Evolutionary conservation across 2,888 invertebrate species (phyloP).

Genomic region (Cerceris ruficornis): DNA sequence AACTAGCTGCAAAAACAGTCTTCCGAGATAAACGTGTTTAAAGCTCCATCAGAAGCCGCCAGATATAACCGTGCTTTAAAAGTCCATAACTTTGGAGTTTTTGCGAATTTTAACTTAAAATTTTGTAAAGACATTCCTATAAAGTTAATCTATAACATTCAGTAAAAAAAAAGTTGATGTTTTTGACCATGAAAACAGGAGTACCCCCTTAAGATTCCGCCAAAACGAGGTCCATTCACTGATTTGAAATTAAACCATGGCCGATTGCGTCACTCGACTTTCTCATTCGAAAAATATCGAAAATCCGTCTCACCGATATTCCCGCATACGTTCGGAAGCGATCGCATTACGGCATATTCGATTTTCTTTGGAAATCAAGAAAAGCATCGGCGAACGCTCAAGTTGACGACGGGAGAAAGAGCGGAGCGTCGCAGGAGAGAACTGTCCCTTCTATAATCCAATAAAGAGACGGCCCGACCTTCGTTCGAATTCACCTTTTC

Average conservation of each 20-base stretch:
- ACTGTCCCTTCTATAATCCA: background rate
- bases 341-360: conserved; percentile 46
- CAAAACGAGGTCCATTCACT: conserved; percentile 30
- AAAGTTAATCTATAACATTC: background rate
- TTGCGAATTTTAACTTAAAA: no score
- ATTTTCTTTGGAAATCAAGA: conserved; percentile 40
- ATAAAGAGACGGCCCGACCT: conserved; percentile 21
- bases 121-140: no score
- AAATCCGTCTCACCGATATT: conserved; percentile 50
- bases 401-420: no score
- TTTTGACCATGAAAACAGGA: no score
- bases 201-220: conserved; percentile 10
- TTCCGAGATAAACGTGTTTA: no score
- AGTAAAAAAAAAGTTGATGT: no score
- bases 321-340: conserved; percentile 20
- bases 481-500: background rate
- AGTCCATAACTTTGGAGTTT: no score
- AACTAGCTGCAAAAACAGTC: no score
- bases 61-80: no score
- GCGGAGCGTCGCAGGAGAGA: conserved; percentile 5
- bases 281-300: conserved; percentile 12
- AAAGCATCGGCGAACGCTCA: conserved; percentile 2
- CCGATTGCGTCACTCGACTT: conserved; percentile 17
- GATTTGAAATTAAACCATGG: conserved; percentile 39
- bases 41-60: no score